Evolutionary conservation across 2,888 invertebrate genomes (phyloP), one percentile per base, ranked within the genome.

Genomic region (Altica lythri): DNA sequence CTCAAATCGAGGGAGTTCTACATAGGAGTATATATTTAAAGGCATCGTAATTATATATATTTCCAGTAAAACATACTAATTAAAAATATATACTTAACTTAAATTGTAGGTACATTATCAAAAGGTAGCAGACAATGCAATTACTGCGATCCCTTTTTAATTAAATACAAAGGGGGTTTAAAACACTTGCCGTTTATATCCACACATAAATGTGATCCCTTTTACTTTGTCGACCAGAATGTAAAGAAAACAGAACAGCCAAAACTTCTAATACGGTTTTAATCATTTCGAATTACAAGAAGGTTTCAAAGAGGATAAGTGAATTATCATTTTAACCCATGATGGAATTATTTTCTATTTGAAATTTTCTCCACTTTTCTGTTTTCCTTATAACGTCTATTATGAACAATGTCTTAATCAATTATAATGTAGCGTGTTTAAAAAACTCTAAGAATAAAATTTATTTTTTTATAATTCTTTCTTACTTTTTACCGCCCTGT

Each of bases 161-260:
- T 55, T 30, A 51, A 55, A 37, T 37, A 19, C 14, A 38, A 30
- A 47, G 30, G 27, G 43, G 34, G 35, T 32, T 42, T 46, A 51
- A 45, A 49, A 54, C 37, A 55, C 37, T 51, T 45, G 42, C 8
- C 32, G 13, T 40, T 51, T 50, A 47, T 42, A 37, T 37, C 46
- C 34, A 40, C 35, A 51, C 32, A 51, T 47, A 51, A 51, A 55
- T 34, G 37, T 55, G 37, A 42, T 50, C 30, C 55, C 37, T 19
- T 48, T 27, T 19, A 48, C 40, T 40, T 38, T 48, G 29, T 25
- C 29, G 18, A 40, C 13, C 32, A 49, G 48, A 49, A 49, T 14
- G 48, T 22, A 40, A 40, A 49, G 48, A 40, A 46, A 47, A 47
- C 40, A 49, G 32, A 42, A 38, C 40, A 32, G 22, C 29, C 34